Conservation (phyloP, 2,113 vertebrate species). For the Rostratula benghalensis region DNA sequence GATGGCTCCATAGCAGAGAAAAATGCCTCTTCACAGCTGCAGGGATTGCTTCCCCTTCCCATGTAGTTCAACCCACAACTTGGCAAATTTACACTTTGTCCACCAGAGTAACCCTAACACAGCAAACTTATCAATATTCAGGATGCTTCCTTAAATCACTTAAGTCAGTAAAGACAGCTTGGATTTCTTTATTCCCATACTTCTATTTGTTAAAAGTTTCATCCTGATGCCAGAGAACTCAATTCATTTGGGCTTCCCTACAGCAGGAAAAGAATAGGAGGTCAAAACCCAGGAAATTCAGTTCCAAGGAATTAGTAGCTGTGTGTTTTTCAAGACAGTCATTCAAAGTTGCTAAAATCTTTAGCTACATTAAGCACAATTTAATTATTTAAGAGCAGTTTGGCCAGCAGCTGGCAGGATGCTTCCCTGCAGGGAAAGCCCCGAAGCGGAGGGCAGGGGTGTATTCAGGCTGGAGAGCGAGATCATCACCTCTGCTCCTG, state of each 20-base stretch:
- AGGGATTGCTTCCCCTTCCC: background rate
- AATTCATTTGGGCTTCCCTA: background rate
- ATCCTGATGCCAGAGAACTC: background rate
- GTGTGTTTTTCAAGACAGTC: background rate
- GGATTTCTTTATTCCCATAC: background rate
- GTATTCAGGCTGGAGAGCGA: background rate
- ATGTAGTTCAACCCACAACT: background rate
- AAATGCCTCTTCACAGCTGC: background rate
- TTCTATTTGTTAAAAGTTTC: background rate
- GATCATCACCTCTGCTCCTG: background rate
- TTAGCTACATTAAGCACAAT: background rate
- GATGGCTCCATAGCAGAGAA: background rate
- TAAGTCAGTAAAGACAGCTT: background rate
- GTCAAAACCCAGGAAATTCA: background rate
- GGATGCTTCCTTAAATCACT: background rate
- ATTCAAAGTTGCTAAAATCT: background rate
- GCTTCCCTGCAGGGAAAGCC: background rate
- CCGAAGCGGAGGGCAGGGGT: background rate
- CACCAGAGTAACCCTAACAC: background rate
- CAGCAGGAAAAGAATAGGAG: background rate
- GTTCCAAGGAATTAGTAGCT: background rate
- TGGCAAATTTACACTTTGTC: background rate
- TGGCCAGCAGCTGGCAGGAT: background rate
- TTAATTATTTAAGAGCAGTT: background rate
- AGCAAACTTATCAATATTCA: background rate